Conservation (phyloP, 2,797 vertebrate species). For the Lutjanus campechanus region DNA sequence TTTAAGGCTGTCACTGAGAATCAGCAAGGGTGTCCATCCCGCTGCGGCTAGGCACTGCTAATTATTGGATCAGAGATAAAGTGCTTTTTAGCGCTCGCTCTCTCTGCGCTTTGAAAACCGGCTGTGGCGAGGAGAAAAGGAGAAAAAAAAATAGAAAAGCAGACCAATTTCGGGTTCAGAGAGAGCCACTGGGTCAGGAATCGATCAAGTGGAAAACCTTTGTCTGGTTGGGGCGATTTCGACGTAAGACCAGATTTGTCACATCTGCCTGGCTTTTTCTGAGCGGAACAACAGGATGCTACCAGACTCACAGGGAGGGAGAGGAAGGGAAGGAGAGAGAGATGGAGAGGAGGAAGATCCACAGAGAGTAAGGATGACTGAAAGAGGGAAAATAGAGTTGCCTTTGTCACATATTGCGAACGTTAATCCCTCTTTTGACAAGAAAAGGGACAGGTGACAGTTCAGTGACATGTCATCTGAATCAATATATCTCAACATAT, state of each 20-base stretch:
- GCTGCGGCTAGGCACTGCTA: conserved; percentile 82
- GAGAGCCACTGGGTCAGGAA: conserved; percentile 80
- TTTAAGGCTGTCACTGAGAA: conserved; percentile 88
- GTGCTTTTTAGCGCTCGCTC: conserved; percentile 74
- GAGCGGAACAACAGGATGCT: conserved; percentile 84
- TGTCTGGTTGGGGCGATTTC: conserved; percentile 77
- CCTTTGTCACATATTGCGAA: conserved; percentile 52
- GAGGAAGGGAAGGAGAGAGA: conserved; percentile 30
- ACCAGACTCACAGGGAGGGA: conserved; percentile 55
- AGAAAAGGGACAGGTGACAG: conserved; percentile 43
- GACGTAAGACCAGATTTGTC: conserved; percentile 83
- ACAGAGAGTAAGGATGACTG: conserved; percentile 40
- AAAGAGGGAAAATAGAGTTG: conserved; percentile 55
- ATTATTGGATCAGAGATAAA: conserved; percentile 88
- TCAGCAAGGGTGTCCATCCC: conserved; percentile 85
- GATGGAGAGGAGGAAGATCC: conserved; percentile 31
- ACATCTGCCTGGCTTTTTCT: conserved; percentile 80
- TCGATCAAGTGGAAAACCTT: conserved; percentile 85
- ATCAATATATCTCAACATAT: conserved; percentile 63
- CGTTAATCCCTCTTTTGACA: conserved; percentile 52
- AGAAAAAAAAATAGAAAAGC: conserved; percentile 50
- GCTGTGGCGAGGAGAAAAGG: conserved; percentile 30
- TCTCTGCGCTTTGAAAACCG: conserved; percentile 71
- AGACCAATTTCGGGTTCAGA: conserved; percentile 68
- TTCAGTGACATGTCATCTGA: conserved; percentile 54